Evolutionary conservation across 2,888 invertebrate genomes (phyloP).

Genomic region (Pheosia tremula): DNA sequence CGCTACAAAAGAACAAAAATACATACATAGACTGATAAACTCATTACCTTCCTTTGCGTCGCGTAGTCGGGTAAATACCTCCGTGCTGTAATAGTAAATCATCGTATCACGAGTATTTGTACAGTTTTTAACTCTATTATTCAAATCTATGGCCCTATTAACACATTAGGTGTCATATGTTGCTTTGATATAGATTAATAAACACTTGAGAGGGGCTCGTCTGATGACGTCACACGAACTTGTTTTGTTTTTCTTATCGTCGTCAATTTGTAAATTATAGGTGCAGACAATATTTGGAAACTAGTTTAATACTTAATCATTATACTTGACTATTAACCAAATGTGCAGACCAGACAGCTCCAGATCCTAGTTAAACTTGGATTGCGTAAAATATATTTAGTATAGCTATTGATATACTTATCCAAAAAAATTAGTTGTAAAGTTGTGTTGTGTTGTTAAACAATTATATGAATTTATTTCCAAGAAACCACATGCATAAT

Average conservation of each 20-base stretch:
- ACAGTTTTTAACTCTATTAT: conserved; percentile 15
- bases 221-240: conserved; percentile 28
- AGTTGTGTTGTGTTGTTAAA: too few relatives aligned
- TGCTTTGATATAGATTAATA: conserved; percentile 13
- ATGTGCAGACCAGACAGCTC: too few relatives aligned
- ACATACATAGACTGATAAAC: too few relatives aligned
- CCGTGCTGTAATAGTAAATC: background rate
- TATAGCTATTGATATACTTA: too few relatives aligned
- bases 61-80: background rate
- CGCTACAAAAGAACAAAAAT: too few relatives aligned
- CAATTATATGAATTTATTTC: background rate
- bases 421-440: background rate
- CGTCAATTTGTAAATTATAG: conserved; percentile 11
- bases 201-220: conserved; percentile 34
- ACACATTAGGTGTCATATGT: conserved; percentile 1
- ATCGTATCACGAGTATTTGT: conserved; percentile 16
- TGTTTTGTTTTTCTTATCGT: conserved; percentile 21
- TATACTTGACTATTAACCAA: too few relatives aligned
- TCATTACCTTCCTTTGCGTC: too few relatives aligned
- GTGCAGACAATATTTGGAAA: background rate
- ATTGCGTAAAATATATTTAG: too few relatives aligned
- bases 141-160: background rate
- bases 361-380: too few relatives aligned
- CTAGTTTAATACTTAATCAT: background rate
- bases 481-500: background rate